Base-by-base conservation (phyloP, 30 jellyfish, hydroid and myxozoan species). In the Chrysaora quinquecirrha region DNA sequence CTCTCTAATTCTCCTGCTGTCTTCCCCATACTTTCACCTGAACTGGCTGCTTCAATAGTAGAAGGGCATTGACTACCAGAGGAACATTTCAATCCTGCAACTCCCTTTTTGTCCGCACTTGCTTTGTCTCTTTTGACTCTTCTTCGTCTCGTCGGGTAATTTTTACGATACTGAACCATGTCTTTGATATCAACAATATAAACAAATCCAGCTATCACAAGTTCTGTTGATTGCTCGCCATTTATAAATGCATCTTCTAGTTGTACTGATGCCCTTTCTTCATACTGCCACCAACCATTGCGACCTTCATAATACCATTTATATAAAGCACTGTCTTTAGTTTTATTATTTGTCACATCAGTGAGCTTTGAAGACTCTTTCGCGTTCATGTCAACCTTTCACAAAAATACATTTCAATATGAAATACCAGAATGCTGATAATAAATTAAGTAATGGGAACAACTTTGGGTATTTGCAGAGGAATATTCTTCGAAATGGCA, bases 261-360 rank as follows among this genome's bases (percentile, higher is more conserved):
- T 48, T 65, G 88, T 19, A 64, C 88, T 7, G 97, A 69, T 64
- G 99, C 97, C 27, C 97, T 64, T 63, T 87, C 97, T 47, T 94
- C 97, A 46, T 94, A 94, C 85, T 94, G 95, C 99, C 99, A 94
- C 99, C 99, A 94, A 20, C 99, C 99, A 74, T 94, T 94, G 33
- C 97, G 96, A 2, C 99, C 99, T 82, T 94, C 99, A 76, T 94
- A 94, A 79, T 65, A 94, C 99, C 99, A 94, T 27, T 80, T 73
- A 63, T 73, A 90, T 31, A 31, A 18, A 0, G 34, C 64, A 18
- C 31, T 32, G 73, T 43, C 69, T 21, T 25, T 20, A 16, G n/a
- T 9, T 43, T 16, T 43, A 16, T 43, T 43, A 43, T 9, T 16
- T 6, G 63, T 9, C 28, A 4, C n/a, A 4, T 9, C 72, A n/a